phyloP scores from a whole-genome alignment of 1,140 invertebrate genomes.

The Pachypeltis micranthus region DNA sequence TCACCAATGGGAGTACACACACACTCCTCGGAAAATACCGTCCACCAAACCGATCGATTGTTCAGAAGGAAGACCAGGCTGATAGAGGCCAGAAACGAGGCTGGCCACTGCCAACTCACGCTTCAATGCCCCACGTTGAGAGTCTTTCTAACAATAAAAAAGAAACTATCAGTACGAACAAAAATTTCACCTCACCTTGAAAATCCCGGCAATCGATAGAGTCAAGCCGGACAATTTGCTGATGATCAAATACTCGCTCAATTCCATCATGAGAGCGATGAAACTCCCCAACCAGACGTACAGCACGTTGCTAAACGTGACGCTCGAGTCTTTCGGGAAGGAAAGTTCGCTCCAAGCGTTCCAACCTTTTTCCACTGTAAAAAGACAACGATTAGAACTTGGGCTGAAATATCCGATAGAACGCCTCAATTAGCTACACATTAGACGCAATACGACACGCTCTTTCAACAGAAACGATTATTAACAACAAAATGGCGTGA shows the following conservation, averaged over 20 bases:
- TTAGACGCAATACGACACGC: too few relatives aligned
- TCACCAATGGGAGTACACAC: too few relatives aligned
- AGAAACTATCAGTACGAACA: too few relatives aligned
- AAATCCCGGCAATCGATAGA: slow-evolving; percentile 86
- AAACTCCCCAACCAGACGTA: slow-evolving; percentile 56
- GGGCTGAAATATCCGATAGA: too few relatives aligned
- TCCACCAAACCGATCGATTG: too few relatives aligned
- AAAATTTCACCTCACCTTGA: slow-evolving; percentile 83
- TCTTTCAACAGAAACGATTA: not conserved
- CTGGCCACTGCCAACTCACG: too few relatives aligned
- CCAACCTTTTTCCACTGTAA: slow-evolving; percentile 15
- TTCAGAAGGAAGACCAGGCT: too few relatives aligned
- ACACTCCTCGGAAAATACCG: too few relatives aligned
- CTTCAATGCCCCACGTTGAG: too few relatives aligned
- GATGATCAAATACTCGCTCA: slow-evolving; percentile 86
- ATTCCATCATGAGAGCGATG: slow-evolving; percentile 89
- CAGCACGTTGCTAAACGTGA: not conserved
- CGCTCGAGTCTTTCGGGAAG: slow-evolving; percentile 4
- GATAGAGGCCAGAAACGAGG: too few relatives aligned
- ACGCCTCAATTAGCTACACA: too few relatives aligned
- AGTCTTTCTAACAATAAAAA: too few relatives aligned
- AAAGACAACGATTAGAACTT: slow-evolving; percentile 8
- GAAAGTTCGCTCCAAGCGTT: not conserved
- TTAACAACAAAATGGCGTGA: slow-evolving; percentile 4
- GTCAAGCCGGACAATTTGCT: slow-evolving; percentile 94